Conservation (phyloP, 2,888 invertebrate species). For the Melieria picta region DNA sequence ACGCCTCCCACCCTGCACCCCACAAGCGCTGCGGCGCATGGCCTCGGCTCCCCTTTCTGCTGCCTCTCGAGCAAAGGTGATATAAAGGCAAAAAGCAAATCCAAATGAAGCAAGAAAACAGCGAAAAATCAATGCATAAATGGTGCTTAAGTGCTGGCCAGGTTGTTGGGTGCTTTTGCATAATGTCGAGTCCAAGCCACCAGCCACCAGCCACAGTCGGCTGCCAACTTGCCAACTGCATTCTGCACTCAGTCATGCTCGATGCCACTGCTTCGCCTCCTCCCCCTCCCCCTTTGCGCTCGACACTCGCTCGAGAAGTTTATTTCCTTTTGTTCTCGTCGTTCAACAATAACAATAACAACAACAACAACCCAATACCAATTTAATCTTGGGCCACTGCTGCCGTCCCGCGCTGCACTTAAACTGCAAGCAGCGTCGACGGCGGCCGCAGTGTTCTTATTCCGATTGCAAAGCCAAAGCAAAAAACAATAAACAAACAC, state of each 20-base stretch:
- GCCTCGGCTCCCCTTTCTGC: neutral
- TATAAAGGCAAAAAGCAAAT: neutral
- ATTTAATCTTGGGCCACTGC: too few relatives aligned
- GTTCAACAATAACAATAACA: too few relatives aligned
- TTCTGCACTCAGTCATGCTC: neutral
- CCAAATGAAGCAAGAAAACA: neutral
- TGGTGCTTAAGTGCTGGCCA: constrained; percentile 17
- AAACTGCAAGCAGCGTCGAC: too few relatives aligned
- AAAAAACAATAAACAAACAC: neutral
- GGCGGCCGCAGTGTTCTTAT: too few relatives aligned
- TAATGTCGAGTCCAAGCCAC: neutral
- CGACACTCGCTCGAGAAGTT: too few relatives aligned
- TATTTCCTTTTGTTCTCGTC: too few relatives aligned
- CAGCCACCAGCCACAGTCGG: neutral
- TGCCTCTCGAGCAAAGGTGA: neutral
- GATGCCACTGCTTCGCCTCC: constrained; percentile 14
- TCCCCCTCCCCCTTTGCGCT: neutral
- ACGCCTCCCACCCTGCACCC: constrained; percentile 40
- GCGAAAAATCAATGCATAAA: constrained; percentile 53
- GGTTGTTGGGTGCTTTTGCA: neutral
- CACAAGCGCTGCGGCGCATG: constrained; percentile 36
- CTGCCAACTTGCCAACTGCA: neutral
- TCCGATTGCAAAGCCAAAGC: neutral
- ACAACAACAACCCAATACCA: too few relatives aligned
- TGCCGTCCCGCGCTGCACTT: too few relatives aligned